These are phyloP conservation scores for Drosophila orosa DNA, from an alignment of 1,140 invertebrate species.

Conservation along the genomic window DNA sequence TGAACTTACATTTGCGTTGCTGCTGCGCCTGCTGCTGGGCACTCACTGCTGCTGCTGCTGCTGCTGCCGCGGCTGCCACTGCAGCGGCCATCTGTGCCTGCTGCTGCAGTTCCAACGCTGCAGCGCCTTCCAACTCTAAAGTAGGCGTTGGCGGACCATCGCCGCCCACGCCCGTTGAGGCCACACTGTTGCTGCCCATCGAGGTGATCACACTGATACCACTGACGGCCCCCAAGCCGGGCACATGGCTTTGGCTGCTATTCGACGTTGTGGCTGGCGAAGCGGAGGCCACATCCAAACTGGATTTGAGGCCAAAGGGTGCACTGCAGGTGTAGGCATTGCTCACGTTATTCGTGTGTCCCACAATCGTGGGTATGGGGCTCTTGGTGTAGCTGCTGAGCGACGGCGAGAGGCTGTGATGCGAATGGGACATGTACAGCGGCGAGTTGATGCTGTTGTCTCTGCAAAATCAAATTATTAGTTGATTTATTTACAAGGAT, in stretches of 20 bases:
- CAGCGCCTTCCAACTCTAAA: slow-evolving; percentile 84
- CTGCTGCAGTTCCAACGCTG: slow-evolving; percentile 72
- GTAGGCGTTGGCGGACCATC: slow-evolving; percentile 86
- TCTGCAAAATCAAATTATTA: too few species aligned
- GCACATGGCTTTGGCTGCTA: slow-evolving; percentile 47
- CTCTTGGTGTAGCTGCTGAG: slow-evolving; percentile 78
- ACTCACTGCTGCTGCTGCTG: slow-evolving; percentile 43
- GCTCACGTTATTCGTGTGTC: slow-evolving; percentile 72
- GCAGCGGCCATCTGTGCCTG: slow-evolving; percentile 51
- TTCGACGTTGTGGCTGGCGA: slow-evolving; percentile 46
- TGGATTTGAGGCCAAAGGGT: slow-evolving; percentile 66
- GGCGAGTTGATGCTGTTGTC: slow-evolving; percentile 81
- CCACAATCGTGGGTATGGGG: slow-evolving; percentile 76
- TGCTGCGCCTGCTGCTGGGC: slow-evolving; percentile 65
- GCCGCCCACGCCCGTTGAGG: slow-evolving; percentile 41
- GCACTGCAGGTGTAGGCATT: slow-evolving; percentile 76
- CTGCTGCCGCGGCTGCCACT: slow-evolving; percentile 48
- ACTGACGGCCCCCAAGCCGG: slow-evolving; percentile 67
- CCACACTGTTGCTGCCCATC: slow-evolving; percentile 76
- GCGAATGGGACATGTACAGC: slow-evolving; percentile 76
- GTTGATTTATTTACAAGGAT: too few species aligned
- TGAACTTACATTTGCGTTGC: slow-evolving; percentile 85
- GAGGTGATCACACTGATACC: slow-evolving; percentile 77
- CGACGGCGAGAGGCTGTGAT: slow-evolving; percentile 77
- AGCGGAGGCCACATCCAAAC: slow-evolving; percentile 49